These are phyloP conservation scores for Gadopsis bispinosus DNA, from an alignment of 2,797 vertebrate species.

Conservation along the genomic window DNA sequence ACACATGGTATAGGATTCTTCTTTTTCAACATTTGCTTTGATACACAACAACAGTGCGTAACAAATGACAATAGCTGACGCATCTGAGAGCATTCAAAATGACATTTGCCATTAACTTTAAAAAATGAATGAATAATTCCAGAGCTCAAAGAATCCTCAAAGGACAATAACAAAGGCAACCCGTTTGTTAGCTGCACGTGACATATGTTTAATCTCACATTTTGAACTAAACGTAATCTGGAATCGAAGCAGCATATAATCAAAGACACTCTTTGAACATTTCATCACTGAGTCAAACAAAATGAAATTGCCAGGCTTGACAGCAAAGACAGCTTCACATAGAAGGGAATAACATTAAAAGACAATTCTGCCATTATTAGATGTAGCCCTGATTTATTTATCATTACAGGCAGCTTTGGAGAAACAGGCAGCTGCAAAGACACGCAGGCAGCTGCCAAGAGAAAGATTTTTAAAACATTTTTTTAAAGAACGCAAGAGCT, in stretches of 20 bases:
- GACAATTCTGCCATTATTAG: slow-evolving; percentile 81
- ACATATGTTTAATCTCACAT: slow-evolving; percentile 84
- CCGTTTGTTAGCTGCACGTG: slow-evolving; percentile 76
- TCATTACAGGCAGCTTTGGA: slow-evolving; percentile 76
- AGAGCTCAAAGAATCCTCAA: slow-evolving; percentile 78
- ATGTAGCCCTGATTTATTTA: slow-evolving; percentile 80
- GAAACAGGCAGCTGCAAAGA: slow-evolving; percentile 57
- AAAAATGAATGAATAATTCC: slow-evolving; percentile 79
- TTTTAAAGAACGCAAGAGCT: slow-evolving; percentile 31
- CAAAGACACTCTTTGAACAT: slow-evolving; percentile 82
- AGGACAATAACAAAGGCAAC: slow-evolving; percentile 79
- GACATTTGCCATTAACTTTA: slow-evolving; percentile 79
- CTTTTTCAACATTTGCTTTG: slow-evolving; percentile 75
- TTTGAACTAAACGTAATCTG: slow-evolving; percentile 80
- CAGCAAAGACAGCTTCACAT: slow-evolving; percentile 75
- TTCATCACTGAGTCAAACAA: slow-evolving; percentile 80
- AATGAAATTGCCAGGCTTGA: slow-evolving; percentile 79
- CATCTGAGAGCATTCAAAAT: slow-evolving; percentile 77
- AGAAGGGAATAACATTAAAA: slow-evolving; percentile 84
- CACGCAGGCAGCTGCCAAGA: slow-evolving; percentile 52
- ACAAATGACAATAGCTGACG: slow-evolving; percentile 70
- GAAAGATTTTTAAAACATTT: slow-evolving; percentile 48
- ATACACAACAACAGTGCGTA: slow-evolving; percentile 64
- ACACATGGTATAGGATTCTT: slow-evolving; percentile 45
- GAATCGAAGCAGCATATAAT: slow-evolving; percentile 77